Percentiles rank a stretch among this genome's conserved stretches.
These are phyloP conservation scores for Chelidonichthys spinosus DNA, from an alignment of 2,797 vertebrate species.

Conservation along the genomic window DNA sequence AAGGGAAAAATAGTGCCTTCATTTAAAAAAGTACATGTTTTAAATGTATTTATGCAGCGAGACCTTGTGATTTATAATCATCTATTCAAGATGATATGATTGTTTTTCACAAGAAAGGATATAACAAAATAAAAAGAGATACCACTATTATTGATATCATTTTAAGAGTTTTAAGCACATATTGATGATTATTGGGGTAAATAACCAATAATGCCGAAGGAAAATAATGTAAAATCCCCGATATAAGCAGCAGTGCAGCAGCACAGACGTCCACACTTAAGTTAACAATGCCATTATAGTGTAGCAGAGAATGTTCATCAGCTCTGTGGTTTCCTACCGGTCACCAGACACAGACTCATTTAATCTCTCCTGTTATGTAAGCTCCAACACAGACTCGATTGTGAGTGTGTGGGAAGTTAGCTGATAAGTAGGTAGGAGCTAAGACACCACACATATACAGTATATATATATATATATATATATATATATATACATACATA, in stretches of 20 bases:
- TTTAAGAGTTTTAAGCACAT: too few species aligned
- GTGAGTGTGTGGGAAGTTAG: conserved; percentile 33
- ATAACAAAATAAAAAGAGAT: too few species aligned
- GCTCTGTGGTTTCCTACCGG: background rate
- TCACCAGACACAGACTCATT: conserved; percentile 6
- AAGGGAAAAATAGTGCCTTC: too few species aligned
- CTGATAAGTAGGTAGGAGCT: conserved; percentile 16
- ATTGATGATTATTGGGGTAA: too few species aligned
- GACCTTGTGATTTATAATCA: too few species aligned
- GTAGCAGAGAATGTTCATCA: background rate
- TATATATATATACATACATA: too few species aligned
- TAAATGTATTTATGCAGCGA: too few species aligned
- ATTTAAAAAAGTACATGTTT: too few species aligned
- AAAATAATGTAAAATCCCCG: background rate
- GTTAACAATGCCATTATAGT: background rate
- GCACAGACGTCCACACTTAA: background rate
- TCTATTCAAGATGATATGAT: too few species aligned
- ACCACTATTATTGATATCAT: too few species aligned
- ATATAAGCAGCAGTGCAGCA: background rate
- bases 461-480: background rate
- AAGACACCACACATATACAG: conserved; percentile 5
- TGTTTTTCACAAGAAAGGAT: too few species aligned
- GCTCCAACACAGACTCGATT: conserved; percentile 34
- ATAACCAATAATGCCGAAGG: too few species aligned
- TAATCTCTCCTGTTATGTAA: conserved; percentile 34